Percentiles rank a stretch among this genome's conserved stretches.
Conservation (phyloP, 2,797 vertebrate genomes). For the Myotis daubentonii region DNA sequence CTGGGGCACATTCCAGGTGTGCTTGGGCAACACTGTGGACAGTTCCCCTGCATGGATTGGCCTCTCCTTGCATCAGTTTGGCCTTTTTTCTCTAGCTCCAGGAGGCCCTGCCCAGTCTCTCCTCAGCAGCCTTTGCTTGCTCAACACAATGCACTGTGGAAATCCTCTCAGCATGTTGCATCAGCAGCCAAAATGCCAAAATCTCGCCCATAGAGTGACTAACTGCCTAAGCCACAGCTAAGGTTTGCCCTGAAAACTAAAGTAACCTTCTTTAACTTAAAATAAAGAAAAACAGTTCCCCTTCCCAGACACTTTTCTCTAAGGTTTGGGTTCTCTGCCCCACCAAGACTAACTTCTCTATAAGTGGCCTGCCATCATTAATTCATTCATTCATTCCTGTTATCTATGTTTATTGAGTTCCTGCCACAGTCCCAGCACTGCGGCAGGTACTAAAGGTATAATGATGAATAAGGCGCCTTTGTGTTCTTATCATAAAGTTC, state of each 20-base stretch:
- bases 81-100: not conserved
- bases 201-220: not conserved
- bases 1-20: conserved; percentile 35
- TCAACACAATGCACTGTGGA: not conserved
- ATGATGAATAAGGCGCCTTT: not conserved
- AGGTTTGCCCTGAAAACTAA: not conserved
- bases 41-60: not conserved
- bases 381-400: not conserved
- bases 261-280: not conserved
- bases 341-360: not conserved
- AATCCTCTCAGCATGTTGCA: conserved; percentile 37
- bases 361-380: not conserved
- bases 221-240: not conserved
- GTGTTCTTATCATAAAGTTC: not conserved
- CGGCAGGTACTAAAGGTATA: too few species aligned
- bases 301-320: not conserved
- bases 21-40: not conserved
- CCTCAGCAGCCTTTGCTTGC: conserved; percentile 3
- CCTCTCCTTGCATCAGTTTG: conserved; percentile 7
- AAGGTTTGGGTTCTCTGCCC: not conserved
- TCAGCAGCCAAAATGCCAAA: conserved; percentile 19
- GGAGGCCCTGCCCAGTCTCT: conserved; percentile 7
- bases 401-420: not conserved
- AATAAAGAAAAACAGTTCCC: not conserved
- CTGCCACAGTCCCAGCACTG: not conserved